Percentiles rank a stretch among this genome's conserved stretches.
phyloP scores from a whole-genome alignment of 2,113 vertebrate genomes.

The Chloropsis hardwickii region DNA sequence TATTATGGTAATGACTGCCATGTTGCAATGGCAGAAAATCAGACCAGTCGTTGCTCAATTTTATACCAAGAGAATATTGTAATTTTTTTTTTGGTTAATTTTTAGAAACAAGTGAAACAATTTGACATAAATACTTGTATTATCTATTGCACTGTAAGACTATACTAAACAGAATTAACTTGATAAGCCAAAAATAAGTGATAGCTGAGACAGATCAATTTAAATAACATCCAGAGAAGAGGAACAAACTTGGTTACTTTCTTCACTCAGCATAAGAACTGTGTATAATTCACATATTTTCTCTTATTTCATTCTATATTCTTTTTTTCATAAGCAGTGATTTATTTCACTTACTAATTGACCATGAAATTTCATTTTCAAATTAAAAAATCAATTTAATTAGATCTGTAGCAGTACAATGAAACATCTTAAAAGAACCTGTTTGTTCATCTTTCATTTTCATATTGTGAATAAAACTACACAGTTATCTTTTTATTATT shows the following conservation, averaged over 20 bases:
- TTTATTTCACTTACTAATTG: conserved; percentile 47
- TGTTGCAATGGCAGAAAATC: not conserved
- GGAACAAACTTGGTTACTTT: not conserved
- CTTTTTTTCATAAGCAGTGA: conserved; percentile 35
- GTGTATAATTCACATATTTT: not conserved
- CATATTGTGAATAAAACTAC: not conserved
- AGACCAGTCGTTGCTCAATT: not conserved
- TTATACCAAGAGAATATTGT: not conserved
- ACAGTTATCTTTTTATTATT: not conserved
- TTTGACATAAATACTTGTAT: not conserved
- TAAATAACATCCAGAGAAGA: not conserved
- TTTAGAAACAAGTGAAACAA: not conserved
- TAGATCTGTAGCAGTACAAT: not conserved
- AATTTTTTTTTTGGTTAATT: not conserved
- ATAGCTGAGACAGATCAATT: not conserved
- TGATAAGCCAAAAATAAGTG: not conserved
- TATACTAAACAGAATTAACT: not conserved
- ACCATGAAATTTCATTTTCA: conserved; percentile 48
- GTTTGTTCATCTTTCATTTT: conserved; percentile 36
- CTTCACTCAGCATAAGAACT: not conserved
- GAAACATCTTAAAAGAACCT: not conserved
- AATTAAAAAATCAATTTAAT: conserved; percentile 22
- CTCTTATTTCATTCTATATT: not conserved
- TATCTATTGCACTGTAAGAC: not conserved
- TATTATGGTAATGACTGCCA: not conserved